Percentiles rank a stretch among this genome's conserved stretches.
phyloP scores from a whole-genome alignment of 2,113 vertebrate species.

The Neolamprologus caudopunctatus region DNA sequence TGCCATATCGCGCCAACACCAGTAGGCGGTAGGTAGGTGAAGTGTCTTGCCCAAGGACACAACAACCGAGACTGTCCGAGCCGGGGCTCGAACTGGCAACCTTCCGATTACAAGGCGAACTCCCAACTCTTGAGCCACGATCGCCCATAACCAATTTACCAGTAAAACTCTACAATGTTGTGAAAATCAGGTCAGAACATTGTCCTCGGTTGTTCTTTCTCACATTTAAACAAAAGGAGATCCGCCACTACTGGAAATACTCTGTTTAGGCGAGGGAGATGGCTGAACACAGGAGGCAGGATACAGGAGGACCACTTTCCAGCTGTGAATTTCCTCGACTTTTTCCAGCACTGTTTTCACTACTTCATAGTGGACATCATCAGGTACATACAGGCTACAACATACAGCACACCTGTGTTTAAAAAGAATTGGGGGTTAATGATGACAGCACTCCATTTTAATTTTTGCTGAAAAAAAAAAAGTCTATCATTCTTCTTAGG shows the following conservation, averaged over 20 bases:
- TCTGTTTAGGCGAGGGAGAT: neutral
- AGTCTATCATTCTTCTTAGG: neutral
- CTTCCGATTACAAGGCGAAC: rapidly evolving
- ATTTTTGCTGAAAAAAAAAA: neutral
- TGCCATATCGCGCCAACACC: no score
- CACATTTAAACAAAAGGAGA: neutral
- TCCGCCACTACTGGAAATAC: rapidly evolving
- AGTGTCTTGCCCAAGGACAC: no score
- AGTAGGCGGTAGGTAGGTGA: no score
- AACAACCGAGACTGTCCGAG: rapidly evolving
- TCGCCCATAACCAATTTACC: no score
- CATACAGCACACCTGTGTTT: neutral
- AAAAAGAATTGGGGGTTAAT: neutral
- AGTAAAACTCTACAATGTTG: neutral
- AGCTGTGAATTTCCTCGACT: neutral
- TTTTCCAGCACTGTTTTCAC: neutral
- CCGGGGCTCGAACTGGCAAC: rapidly evolving
- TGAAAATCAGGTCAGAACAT: no score
- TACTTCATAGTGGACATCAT: neutral
- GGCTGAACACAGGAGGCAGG: neutral
- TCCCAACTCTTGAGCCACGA: no score
- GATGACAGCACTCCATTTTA: neutral
- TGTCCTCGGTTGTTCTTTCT: neutral
- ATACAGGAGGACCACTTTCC: neutral
- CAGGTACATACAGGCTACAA: neutral